These are phyloP conservation scores for Andrena trimmerana DNA, from an alignment of 2,888 invertebrate species.

Conservation along the genomic window DNA sequence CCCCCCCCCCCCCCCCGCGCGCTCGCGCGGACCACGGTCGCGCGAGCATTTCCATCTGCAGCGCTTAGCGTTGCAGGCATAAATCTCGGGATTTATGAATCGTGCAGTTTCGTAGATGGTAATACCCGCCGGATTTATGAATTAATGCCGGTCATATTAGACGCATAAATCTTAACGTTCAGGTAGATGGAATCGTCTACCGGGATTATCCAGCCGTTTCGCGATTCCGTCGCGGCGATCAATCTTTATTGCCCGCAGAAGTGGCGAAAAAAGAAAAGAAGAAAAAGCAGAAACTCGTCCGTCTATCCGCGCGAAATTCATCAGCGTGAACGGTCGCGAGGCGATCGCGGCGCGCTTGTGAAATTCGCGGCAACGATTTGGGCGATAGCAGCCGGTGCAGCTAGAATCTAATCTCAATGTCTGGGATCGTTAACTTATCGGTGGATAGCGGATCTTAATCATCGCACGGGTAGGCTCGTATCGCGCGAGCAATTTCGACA, in stretches of 20 bases:
- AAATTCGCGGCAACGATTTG: not conserved
- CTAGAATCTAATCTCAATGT: slow-evolving; percentile 27
- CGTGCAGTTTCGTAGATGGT: slow-evolving; percentile 68
- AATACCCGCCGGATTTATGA: slow-evolving; percentile 71
- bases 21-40: slow-evolving; percentile 8
- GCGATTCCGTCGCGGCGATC: slow-evolving; percentile 38
- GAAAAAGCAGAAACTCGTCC: not conserved
- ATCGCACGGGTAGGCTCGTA: not conserved
- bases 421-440: slow-evolving; percentile 21
- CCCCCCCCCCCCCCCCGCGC: slow-evolving; percentile 17
- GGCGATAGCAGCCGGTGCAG: slow-evolving; percentile 8
- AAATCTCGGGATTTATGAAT: slow-evolving; percentile 73
- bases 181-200: slow-evolving; percentile 66
- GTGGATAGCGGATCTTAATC: slow-evolving; percentile 43
- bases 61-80: slow-evolving; percentile 53
- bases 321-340: no score
- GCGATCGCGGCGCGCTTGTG: not conserved
- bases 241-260: slow-evolving; percentile 47
- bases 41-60: slow-evolving; percentile 53
- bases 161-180: slow-evolving; percentile 68
- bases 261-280: not conserved
- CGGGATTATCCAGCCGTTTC: slow-evolving; percentile 56
- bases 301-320: not conserved
- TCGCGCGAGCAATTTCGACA: slow-evolving; percentile 47
- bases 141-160: slow-evolving; percentile 74